Conservation (phyloP, 1,140 invertebrate genomes). For the Gryllus bimaculatus region DNA sequence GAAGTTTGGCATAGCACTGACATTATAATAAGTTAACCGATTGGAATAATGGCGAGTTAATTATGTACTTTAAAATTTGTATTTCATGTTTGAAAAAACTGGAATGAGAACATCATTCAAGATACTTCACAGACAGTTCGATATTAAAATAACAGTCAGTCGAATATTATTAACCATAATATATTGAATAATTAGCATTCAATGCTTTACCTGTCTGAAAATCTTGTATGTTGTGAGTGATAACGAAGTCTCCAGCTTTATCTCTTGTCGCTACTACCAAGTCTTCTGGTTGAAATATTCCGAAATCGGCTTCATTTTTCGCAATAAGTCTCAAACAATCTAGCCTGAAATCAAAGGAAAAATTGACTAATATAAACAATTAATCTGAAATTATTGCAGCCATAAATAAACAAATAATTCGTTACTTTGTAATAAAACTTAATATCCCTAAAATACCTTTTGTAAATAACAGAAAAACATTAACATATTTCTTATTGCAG, state of each 20-base stretch:
- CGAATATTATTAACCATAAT: no score
- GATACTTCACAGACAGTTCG: no score
- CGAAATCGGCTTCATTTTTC: constrained; percentile 66
- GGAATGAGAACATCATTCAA: no score
- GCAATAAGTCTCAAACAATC: constrained; percentile 65
- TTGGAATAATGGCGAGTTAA: no score
- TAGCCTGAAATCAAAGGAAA: constrained; percentile 41
- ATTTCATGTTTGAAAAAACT: no score
- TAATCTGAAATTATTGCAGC: background rate
- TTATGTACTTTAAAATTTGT: no score
- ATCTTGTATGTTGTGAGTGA: constrained; percentile 56
- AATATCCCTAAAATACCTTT: background rate
- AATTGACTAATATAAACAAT: constrained; percentile 8
- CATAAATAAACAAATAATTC: no score
- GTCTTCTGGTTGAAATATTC: constrained; percentile 72
- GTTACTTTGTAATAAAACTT: background rate
- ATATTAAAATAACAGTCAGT: no score
- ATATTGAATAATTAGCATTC: no score
- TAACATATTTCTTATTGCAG: background rate
- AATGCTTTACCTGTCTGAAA: constrained; percentile 26
- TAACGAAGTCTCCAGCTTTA: constrained; percentile 50
- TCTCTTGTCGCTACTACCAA: constrained; percentile 56
- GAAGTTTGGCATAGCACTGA: no score
- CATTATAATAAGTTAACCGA: no score
- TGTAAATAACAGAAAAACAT: background rate